These are phyloP conservation scores for Penaeus chinensis DNA, from an alignment of 1,140 invertebrate species.

Conservation along the genomic window DNA sequence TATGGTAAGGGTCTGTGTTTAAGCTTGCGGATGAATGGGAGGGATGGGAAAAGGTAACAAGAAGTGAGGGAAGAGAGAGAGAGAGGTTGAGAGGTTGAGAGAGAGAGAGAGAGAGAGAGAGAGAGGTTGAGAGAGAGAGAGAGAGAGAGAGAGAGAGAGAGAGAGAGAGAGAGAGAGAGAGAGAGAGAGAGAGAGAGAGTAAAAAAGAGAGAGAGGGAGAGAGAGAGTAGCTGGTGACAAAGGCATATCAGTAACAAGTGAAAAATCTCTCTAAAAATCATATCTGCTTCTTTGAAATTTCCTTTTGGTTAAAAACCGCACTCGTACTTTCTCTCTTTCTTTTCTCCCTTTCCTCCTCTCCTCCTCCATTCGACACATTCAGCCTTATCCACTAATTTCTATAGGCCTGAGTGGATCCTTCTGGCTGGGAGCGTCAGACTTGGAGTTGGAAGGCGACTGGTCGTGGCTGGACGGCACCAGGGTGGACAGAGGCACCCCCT, in stretches of 20 bases:
- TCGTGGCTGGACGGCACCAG: neutral
- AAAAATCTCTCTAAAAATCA: no score
- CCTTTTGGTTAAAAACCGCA: no score
- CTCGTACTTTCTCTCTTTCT: neutral
- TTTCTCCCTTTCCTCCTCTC: neutral
- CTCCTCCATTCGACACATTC: neutral
- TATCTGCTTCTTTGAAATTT: no score
- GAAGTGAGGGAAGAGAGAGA: neutral
- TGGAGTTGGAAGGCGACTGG: neutral
- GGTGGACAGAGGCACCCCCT: neutral
- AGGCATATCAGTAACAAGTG: no score
- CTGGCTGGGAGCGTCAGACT: neutral
- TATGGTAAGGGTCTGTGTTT: neutral
- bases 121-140: neutral
- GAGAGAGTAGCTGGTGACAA: no score
- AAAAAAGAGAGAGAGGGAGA: no score
- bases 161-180: no score
- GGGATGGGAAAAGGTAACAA: neutral
- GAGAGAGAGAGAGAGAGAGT: no score
- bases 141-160: no score
- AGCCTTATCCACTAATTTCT: neutral
- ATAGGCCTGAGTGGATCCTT: neutral
- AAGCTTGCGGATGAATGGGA: neutral
- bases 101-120: neutral
- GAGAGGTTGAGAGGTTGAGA: neutral